Percentiles rank a stretch among this genome's conserved stretches.
Evolutionary conservation across 2,113 vertebrate species (phyloP).

Genomic region (Nannospalax galili): DNA sequence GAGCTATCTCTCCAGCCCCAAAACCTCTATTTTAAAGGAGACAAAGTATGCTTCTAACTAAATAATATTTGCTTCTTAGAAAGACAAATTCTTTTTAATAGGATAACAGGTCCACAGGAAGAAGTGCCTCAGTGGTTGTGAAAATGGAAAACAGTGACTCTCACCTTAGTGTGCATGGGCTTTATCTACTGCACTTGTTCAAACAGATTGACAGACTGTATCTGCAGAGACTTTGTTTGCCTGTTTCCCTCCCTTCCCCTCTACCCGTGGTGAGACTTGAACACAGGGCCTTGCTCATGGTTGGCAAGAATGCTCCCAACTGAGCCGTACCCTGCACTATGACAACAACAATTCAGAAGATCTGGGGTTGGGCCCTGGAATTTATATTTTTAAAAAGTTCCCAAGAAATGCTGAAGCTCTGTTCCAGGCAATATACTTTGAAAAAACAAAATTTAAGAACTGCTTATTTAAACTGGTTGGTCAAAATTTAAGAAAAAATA

Average conservation of each 20-base stretch:
- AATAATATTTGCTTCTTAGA: slow-evolving; percentile 11
- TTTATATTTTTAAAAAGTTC: slow-evolving; percentile 34
- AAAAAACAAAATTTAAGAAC: slow-evolving; percentile 14
- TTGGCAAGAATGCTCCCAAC: background rate
- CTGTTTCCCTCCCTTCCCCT: background rate
- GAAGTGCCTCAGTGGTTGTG: background rate
- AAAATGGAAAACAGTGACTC: slow-evolving; percentile 5
- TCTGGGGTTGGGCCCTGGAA: background rate
- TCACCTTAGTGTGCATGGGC: background rate
- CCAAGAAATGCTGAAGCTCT: background rate
- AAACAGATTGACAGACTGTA: background rate
- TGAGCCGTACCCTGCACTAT: background rate
- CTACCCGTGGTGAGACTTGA: background rate
- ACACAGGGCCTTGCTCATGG: background rate
- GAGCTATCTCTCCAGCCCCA: background rate
- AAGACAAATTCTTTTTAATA: slow-evolving; percentile 43
- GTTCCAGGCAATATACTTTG: background rate
- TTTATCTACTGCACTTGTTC: background rate
- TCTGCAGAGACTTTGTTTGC: background rate
- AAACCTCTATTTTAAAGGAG: slow-evolving; percentile 14
- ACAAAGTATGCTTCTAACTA: slow-evolving; percentile 12
- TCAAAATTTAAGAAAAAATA: slow-evolving; percentile 9
- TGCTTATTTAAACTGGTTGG: slow-evolving; percentile 12
- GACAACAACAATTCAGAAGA: background rate
- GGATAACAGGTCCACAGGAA: background rate